Evolutionary conservation across 1,140 invertebrate genomes (phyloP).

Genomic region (Cyphomyrmex costatus): DNA sequence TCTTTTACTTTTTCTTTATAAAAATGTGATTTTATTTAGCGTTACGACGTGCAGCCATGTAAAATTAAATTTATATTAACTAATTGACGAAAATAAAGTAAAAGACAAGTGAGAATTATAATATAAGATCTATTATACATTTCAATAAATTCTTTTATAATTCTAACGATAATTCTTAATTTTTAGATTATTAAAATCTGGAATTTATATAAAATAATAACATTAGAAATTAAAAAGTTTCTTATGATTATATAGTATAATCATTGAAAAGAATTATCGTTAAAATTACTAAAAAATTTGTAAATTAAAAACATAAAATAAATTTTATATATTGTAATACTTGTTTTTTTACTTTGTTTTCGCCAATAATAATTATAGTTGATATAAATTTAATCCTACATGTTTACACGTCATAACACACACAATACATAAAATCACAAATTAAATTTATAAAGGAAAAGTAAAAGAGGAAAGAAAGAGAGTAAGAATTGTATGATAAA

Average conservation of each 20-base stretch:
- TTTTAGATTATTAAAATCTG: too few relatives aligned
- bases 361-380: background rate
- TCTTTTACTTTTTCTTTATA: too few relatives aligned
- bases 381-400: background rate
- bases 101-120: too few relatives aligned
- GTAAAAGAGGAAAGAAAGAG: too few relatives aligned
- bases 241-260: background rate
- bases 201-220: background rate
- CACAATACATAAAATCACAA: background rate
- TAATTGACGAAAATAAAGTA: too few relatives aligned
- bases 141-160: too few relatives aligned
- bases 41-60: too few relatives aligned
- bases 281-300: background rate
- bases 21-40: too few relatives aligned
- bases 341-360: background rate
- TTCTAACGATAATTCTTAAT: too few relatives aligned
- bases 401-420: background rate
- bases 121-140: too few relatives aligned
- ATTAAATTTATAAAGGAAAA: constrained; percentile 3
- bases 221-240: background rate
- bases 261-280: too few relatives aligned
- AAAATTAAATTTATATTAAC: too few relatives aligned
- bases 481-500: background rate
- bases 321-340: constrained; percentile 8
- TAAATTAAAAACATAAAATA: background rate